Base-by-base conservation (phyloP, 2,888 invertebrate genomes). In the Dinocampus coccinellae region DNA sequence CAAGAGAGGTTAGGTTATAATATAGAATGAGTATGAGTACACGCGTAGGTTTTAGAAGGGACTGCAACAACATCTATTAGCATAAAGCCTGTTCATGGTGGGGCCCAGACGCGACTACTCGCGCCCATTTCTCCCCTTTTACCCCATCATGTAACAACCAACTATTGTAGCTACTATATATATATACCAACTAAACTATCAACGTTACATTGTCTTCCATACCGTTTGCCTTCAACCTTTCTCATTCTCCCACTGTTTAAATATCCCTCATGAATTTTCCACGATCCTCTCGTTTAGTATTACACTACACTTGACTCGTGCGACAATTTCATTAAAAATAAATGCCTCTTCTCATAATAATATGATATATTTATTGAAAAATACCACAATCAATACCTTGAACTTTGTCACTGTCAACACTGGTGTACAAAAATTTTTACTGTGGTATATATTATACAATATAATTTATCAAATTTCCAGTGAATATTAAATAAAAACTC, bases 41-140 rank as follows among this genome's bases (percentile, higher is more conserved):
- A 70, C 53, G 70, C 71, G 53, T 64, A 29, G 2, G 66, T 66
- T 77, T n/a, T 62, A 61, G 69, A 72, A 74, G 73, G 73, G 75
- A 79, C 77, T 78, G 74, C 78, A 81, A 80, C 80, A 81, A 80
- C 79, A 81, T 81, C 80, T 82, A 83, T 83, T 81, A 83, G 81
- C 83, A 82, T 83, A 83, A 83, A 81, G 81, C 81, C 81, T 80
- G 78, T 70, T 65, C 60, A 36, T 73, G 69, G 79, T 71, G 79
- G n/a, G 78, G 73, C 80, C 78, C 80, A 79, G 81, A 81, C 80
- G 79, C 79, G 80, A 79, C 81, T 80, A 81, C 79, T 79, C 78
- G 78, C 76, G 76, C 75, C 73, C 75, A 73, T 76, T 70, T 72
- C 72, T 61, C 71, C 72, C 68, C 69, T 47, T n/a, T 73, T 73